phyloP scores from a whole-genome alignment of 1,140 invertebrate genomes.

The Adelges cooleyi region DNA sequence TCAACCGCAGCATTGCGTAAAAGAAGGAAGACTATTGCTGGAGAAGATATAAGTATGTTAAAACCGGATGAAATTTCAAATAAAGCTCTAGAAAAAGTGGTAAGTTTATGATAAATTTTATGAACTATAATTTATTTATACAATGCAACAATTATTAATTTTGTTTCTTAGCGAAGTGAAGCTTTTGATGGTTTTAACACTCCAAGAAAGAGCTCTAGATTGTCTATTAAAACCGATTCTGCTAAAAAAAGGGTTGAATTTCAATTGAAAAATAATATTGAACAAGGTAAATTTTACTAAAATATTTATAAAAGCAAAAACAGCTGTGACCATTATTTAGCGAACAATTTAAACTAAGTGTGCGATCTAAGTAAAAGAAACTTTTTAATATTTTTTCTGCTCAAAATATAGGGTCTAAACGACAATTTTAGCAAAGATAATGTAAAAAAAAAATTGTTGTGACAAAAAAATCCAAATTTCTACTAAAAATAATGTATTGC shows the following conservation, averaged over 20 bases:
- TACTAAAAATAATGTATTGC: too few relatives aligned
- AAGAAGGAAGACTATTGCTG: slow-evolving; percentile 9
- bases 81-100: slow-evolving; percentile 18
- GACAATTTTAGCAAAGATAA: too few relatives aligned
- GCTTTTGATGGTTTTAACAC: neutral
- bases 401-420: too few relatives aligned
- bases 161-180: slow-evolving; percentile 11
- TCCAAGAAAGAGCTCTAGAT: slow-evolving; percentile 15
- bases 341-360: too few relatives aligned
- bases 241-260: slow-evolving; percentile 23
- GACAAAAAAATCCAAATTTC: too few relatives aligned
- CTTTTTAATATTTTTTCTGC: too few relatives aligned
- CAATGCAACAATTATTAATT: neutral
- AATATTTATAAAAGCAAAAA: too few relatives aligned
- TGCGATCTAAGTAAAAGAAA: too few relatives aligned
- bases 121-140: too few relatives aligned
- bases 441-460: too few relatives aligned
- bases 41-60: slow-evolving; percentile 3
- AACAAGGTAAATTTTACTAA: slow-evolving; percentile 9
- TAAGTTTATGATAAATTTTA: too few relatives aligned
- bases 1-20: neutral
- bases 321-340: too few relatives aligned
- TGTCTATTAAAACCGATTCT: slow-evolving; percentile 14
- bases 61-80: slow-evolving; percentile 24
- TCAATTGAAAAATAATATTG: slow-evolving; percentile 12